A percentile compares a stretch with the other conserved stretches of the same genome.
These are phyloP conservation scores for Thinocorus orbignyianus DNA, from an alignment of 2,113 vertebrate species.

Conservation along the genomic window DNA sequence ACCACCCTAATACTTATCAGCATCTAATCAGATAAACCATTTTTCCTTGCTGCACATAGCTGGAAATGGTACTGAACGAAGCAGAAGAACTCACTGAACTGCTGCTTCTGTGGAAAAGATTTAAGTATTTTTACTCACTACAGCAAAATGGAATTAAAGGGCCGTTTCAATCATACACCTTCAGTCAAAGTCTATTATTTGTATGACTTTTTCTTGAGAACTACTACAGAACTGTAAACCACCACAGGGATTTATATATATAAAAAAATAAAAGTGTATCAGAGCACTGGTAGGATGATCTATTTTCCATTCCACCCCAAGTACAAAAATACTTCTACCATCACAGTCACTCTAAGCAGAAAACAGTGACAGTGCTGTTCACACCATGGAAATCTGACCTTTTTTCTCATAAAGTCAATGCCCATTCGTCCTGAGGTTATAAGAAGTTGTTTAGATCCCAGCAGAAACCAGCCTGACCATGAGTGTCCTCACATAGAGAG, in stretches of 20 bases:
- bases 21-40: neutral
- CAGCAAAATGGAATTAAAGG: neutral
- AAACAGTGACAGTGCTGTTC: neutral
- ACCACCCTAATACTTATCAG: neutral
- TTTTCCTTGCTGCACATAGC: neutral
- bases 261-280: neutral
- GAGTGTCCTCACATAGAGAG: neutral
- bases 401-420: no score
- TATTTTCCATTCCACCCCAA: neutral
- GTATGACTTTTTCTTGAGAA: constrained; percentile 17
- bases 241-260: neutral
- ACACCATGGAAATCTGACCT: neutral
- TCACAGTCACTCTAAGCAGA: neutral
- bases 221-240: neutral
- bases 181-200: neutral
- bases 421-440: no score
- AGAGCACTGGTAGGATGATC: neutral
- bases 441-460: neutral
- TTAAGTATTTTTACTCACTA: neutral
- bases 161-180: neutral
- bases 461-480: neutral
- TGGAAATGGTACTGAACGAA: neutral
- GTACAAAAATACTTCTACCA: neutral
- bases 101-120: neutral
- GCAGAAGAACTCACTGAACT: neutral